Evolutionary conservation across 2,888 invertebrate species (phyloP).

Genomic region (Diploptera punctata): DNA sequence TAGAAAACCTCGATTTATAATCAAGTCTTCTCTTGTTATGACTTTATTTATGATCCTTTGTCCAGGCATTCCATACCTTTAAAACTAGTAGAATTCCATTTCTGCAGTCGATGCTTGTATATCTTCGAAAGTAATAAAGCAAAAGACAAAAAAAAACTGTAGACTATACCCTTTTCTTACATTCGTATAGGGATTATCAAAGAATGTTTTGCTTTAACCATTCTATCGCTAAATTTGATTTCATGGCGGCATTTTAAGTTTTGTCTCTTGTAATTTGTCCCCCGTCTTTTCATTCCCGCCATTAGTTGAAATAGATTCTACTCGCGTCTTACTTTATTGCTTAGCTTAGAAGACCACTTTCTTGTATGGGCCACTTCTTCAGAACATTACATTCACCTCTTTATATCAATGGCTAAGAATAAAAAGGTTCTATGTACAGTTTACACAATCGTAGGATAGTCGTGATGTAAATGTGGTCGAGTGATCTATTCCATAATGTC

Average conservation of each 20-base stretch:
- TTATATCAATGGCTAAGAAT: too few species aligned
- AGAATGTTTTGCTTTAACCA: background rate
- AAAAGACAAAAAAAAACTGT: too few species aligned
- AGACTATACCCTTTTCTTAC: too few species aligned
- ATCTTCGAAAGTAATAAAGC: background rate
- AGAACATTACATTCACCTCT: too few species aligned
- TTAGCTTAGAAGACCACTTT: too few species aligned
- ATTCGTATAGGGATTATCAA: too few species aligned
- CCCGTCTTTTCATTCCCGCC: background rate
- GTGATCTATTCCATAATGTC: too few species aligned
- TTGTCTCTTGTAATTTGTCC: slow-evolving; percentile 1
- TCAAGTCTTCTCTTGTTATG: background rate
- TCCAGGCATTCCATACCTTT: background rate
- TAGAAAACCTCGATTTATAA: background rate
- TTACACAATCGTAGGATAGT: too few species aligned
- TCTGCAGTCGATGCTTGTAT: background rate
- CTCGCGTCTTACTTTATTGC: background rate
- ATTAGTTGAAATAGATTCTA: background rate
- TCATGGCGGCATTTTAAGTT: background rate
- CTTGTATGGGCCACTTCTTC: too few species aligned
- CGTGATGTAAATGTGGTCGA: too few species aligned
- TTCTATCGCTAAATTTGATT: background rate
- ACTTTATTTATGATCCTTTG: background rate
- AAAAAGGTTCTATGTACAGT: too few species aligned
- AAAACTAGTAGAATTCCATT: background rate